Conservation (phyloP, 2,888 invertebrate species). For the Drosophila colorata region DNA sequence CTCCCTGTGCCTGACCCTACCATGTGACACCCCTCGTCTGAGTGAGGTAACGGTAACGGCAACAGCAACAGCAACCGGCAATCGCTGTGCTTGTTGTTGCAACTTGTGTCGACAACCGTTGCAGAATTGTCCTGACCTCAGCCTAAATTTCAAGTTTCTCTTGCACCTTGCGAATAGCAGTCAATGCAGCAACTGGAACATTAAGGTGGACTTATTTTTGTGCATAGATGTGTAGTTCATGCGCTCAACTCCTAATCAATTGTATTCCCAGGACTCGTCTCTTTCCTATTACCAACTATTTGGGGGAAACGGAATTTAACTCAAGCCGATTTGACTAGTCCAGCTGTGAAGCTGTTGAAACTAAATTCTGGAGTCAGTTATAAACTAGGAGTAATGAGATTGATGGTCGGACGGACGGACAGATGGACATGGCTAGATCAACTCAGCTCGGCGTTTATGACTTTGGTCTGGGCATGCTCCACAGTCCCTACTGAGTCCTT, state of each 20-base stretch:
- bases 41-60: conserved; percentile 24
- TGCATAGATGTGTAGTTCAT: neutral
- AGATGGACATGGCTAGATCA: too few species aligned
- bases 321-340: too few species aligned
- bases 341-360: too few species aligned
- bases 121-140: conserved; percentile 30
- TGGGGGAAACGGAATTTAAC: too few species aligned
- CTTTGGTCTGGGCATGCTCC: too few species aligned
- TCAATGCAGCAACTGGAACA: neutral
- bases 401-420: too few species aligned
- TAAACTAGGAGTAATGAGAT: too few species aligned
- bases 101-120: conserved; percentile 32
- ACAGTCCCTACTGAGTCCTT: too few species aligned
- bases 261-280: neutral
- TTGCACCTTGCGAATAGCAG: neutral
- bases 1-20: conserved; percentile 6
- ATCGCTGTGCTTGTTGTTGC: neutral
- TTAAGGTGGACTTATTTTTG: neutral
- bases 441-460: too few species aligned
- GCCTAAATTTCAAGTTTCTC: neutral
- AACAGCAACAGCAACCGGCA: too few species aligned
- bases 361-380: too few species aligned
- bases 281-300: neutral
- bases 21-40: conserved; percentile 6
- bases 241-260: neutral